Conservation (phyloP, 2,888 invertebrate genomes). For the Cosmia pyralina region DNA sequence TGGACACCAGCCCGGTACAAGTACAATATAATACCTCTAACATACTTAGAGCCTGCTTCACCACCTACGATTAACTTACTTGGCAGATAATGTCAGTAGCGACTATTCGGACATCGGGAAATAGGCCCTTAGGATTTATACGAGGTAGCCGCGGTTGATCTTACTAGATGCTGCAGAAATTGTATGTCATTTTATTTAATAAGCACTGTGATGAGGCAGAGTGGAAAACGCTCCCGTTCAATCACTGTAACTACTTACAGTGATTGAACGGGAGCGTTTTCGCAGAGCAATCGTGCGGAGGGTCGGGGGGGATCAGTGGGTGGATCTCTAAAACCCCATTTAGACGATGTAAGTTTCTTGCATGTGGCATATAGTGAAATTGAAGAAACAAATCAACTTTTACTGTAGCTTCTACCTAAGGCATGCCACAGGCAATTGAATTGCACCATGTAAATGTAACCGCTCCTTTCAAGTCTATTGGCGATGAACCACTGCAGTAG, state of each 20-base stretch:
- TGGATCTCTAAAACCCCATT: background rate
- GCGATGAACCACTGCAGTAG: slow-evolving; percentile 1
- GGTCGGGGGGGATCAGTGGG: background rate
- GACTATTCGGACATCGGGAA: too few relatives aligned
- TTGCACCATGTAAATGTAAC: background rate
- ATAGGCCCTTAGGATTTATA: too few relatives aligned
- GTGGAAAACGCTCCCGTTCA: too few relatives aligned
- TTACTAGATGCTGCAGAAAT: background rate
- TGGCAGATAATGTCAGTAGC: too few relatives aligned
- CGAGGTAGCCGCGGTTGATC: slow-evolving; percentile 41
- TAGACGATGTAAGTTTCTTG: background rate
- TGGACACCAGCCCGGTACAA: background rate
- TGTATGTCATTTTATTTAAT: background rate
- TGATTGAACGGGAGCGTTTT: background rate
- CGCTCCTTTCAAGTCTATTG: background rate
- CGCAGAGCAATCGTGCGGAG: background rate
- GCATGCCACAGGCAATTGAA: background rate
- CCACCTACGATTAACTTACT: too few relatives aligned
- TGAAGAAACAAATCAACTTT: background rate
- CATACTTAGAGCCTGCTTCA: too few relatives aligned
- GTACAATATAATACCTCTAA: background rate
- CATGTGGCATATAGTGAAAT: background rate
- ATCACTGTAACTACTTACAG: background rate
- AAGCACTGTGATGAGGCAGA: slow-evolving; percentile 19
- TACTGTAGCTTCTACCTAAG: background rate